phyloP scores from a whole-genome alignment of 2,797 vertebrate genomes.

The Cyprinodon diabolis region DNA sequence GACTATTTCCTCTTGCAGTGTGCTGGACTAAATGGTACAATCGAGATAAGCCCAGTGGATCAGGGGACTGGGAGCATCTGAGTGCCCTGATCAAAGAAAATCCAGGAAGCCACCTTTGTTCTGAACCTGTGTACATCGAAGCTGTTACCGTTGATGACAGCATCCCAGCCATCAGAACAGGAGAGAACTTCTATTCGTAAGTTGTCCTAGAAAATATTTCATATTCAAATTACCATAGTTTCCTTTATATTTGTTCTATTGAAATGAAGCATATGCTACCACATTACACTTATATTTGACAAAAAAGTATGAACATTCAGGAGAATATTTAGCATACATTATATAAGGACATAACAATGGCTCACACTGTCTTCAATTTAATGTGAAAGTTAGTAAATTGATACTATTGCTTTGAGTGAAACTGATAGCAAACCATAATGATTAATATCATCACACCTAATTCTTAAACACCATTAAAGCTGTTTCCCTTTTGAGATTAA shows the following conservation, averaged over 20 bases:
- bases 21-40: slow-evolving; percentile 62
- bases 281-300: not conserved
- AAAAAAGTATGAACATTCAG: no score
- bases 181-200: slow-evolving; percentile 25
- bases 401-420: not conserved
- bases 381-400: no score
- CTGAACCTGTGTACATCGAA: slow-evolving; percentile 25
- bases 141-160: slow-evolving; percentile 26
- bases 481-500: not conserved
- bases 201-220: slow-evolving; percentile 7
- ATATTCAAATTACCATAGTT: not conserved
- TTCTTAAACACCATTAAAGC: not conserved
- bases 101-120: slow-evolving; percentile 38
- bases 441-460: not conserved
- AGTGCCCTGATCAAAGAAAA: not conserved
- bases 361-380: no score
- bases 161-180: slow-evolving; percentile 31
- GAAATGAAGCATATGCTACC: not conserved
- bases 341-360: not conserved
- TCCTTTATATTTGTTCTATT: not conserved
- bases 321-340: not conserved
- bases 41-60: slow-evolving; percentile 27
- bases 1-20: slow-evolving; percentile 31
- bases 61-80: slow-evolving; percentile 50
- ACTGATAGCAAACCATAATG: not conserved